Evolutionary conservation across 2,113 vertebrate species (phyloP).

Genomic region (Carettochelys insculpta): DNA sequence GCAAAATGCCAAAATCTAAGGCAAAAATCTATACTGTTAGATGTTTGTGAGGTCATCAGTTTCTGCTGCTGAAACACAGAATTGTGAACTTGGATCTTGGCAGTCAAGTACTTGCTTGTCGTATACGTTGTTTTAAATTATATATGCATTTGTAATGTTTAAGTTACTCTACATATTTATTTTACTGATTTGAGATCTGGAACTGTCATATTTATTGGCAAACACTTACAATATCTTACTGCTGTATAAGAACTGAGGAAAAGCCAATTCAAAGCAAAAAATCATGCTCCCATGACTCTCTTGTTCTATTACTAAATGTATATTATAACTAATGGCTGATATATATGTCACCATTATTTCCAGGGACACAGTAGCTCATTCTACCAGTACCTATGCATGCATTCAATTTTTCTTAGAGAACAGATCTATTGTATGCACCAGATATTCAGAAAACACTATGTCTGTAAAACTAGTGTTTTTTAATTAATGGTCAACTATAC

Average conservation of each 20-base stretch:
- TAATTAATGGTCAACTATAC: slow-evolving; percentile 51
- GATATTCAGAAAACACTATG: neutral
- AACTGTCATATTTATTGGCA: neutral
- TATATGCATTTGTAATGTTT: neutral
- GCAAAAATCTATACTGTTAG: neutral
- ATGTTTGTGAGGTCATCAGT: neutral
- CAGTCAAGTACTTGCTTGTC: slow-evolving; percentile 33
- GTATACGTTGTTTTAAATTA: slow-evolving; percentile 26
- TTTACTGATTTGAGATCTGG: slow-evolving; percentile 19
- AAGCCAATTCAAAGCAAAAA: slow-evolving; percentile 46
- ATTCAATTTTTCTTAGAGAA: neutral
- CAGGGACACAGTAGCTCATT: slow-evolving; percentile 30
- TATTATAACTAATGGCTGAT: slow-evolving; percentile 36
- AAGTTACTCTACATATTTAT: neutral
- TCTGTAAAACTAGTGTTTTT: slow-evolving; percentile 55
- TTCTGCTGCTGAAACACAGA: slow-evolving; percentile 7
- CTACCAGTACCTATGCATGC: neutral
- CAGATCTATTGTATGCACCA: slow-evolving; percentile 5
- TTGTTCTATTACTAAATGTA: slow-evolving; percentile 39
- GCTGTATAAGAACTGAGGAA: slow-evolving; percentile 19
- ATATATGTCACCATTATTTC: slow-evolving; percentile 51
- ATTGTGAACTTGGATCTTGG: slow-evolving; percentile 29
- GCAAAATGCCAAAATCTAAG: slow-evolving; percentile 21
- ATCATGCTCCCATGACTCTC: neutral
- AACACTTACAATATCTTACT: neutral